phyloP scores from a whole-genome alignment of 2,113 vertebrate genomes.

The Scartelaos histophorus region DNA sequence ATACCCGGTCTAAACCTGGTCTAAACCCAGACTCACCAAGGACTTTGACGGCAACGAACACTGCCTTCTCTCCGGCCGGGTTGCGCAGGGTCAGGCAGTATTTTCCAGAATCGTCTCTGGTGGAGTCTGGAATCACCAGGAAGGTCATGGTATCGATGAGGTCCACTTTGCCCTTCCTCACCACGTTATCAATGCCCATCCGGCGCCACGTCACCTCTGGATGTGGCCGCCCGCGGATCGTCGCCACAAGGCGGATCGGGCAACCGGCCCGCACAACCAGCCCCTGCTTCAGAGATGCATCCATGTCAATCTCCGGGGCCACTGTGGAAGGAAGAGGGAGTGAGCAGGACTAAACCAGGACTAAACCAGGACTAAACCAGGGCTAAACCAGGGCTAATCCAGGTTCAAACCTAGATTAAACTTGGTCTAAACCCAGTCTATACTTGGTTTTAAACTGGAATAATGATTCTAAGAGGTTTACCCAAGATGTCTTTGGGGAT shows the following conservation, averaged over 20 bases:
- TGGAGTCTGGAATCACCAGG: slow-evolving; percentile 92
- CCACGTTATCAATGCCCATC: slow-evolving; percentile 95
- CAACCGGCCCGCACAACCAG: slow-evolving; percentile 93
- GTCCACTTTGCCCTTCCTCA: slow-evolving; percentile 93
- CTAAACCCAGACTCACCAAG: slow-evolving; percentile 79
- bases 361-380: neutral
- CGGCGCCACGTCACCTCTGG: slow-evolving; percentile 92
- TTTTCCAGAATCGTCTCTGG: slow-evolving; percentile 94
- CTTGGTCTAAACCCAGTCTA: neutral
- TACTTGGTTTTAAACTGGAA: neutral
- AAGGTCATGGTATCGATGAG: slow-evolving; percentile 98
- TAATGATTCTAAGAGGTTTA: slow-evolving; percentile 54
- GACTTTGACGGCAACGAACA: slow-evolving; percentile 95
- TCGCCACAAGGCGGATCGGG: slow-evolving; percentile 94
- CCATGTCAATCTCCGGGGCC: slow-evolving; percentile 91
- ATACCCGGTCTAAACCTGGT: neutral
- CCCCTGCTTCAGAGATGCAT: slow-evolving; percentile 91
- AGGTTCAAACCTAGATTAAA: no score
- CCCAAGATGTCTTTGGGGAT: slow-evolving; percentile 94
- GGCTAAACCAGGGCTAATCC: neutral
- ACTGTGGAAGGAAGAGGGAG: slow-evolving; percentile 75
- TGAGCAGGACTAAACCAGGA: neutral
- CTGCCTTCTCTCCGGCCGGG: slow-evolving; percentile 92
- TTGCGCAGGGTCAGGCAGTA: slow-evolving; percentile 90
- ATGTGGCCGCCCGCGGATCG: slow-evolving; percentile 89